phyloP scores from a whole-genome alignment of 2,888 invertebrate genomes.

The Platerodrilus igneus region DNA sequence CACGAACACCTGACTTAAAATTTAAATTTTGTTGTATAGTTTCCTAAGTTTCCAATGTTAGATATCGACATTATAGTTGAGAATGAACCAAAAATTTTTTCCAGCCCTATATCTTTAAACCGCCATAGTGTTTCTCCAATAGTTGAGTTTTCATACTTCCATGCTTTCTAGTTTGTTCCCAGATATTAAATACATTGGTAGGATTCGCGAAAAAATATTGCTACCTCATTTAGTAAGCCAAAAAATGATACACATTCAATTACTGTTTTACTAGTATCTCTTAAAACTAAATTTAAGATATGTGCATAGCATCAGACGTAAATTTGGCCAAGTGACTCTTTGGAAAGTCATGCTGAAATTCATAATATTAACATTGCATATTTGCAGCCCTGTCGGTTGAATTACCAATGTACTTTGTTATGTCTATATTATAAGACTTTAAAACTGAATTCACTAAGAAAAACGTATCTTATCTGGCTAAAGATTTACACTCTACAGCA shows the following conservation, averaged over 20 bases:
- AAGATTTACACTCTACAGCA: slow-evolving; percentile 4
- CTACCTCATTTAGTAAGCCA: slow-evolving; percentile 2
- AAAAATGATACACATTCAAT: no score
- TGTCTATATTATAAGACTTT: no score
- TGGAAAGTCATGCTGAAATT: slow-evolving; percentile 8
- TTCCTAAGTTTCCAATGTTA: no score
- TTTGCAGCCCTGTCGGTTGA: slow-evolving; percentile 1
- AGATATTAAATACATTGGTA: slow-evolving; percentile 2
- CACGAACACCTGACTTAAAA: slow-evolving; percentile 7
- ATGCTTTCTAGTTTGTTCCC: not conserved
- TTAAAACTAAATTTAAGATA: slow-evolving; percentile 1
- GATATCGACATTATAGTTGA: no score
- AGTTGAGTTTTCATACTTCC: not conserved
- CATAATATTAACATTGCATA: slow-evolving; percentile 4
- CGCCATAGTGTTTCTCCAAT: not conserved
- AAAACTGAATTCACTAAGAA: slow-evolving; percentile 10
- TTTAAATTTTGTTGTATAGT: slow-evolving; percentile 2
- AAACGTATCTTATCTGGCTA: not conserved
- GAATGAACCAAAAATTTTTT: slow-evolving; percentile 1
- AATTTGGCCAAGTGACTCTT: not conserved
- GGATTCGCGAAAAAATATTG: slow-evolving; percentile 1
- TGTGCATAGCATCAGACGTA: slow-evolving; percentile 2
- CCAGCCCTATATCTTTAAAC: not conserved
- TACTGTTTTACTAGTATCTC: slow-evolving; percentile 7
- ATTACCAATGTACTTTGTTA: not conserved